Base-by-base conservation (phyloP, 2,888 invertebrate species). In the Priocnemis perturbator region DNA sequence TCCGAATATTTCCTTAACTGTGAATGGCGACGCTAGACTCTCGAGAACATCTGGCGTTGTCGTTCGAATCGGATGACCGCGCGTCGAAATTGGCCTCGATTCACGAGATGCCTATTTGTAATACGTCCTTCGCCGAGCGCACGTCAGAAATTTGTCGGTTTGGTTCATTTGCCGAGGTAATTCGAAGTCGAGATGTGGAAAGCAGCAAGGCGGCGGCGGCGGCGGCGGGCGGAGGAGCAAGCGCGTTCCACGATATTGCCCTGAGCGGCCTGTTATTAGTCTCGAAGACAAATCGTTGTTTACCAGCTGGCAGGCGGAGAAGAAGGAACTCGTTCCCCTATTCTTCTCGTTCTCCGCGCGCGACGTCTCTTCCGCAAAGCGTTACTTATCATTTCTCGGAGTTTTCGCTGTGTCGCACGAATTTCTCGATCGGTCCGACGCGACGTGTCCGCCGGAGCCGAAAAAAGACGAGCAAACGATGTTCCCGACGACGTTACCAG, bases 261-360 rank as follows among this genome's bases (percentile, higher is more conserved):
- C 26, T 30, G 55, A 65, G 61, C 53, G 26, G 59, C 66, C 26
- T 58, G 78, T 78, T 78, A 78, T 78, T 78, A 78, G 73, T 78
- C 73, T 73, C 62, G 73, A 69, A 71, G 78, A 78, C 67, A 78
- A 78, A 78, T 75, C 71, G 78, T 64, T 78, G 73, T 78, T 78
- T 78, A 72, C 71, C 55, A 68, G 74, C 60, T 67, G 67, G 57
- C 69, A 60, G 53, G 56, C 56, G n/a, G n/a, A n/a, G 52, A 73
- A 66, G 61, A 63, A 74, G 60, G 61, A 44, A 60, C 62, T 64
- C 56, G 48, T 63, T 64, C 17, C 53, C 60, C 58, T 64, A 20
- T 65, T 56, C 60, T 26, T 63, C 59, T 45, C 66, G 59, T 60
- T 21, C 26, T 26, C 5, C 68, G 26, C 59, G 19, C n/a, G 55